phyloP scores from a whole-genome alignment of 2,888 invertebrate species.

The Iphiclides podalirius region DNA sequence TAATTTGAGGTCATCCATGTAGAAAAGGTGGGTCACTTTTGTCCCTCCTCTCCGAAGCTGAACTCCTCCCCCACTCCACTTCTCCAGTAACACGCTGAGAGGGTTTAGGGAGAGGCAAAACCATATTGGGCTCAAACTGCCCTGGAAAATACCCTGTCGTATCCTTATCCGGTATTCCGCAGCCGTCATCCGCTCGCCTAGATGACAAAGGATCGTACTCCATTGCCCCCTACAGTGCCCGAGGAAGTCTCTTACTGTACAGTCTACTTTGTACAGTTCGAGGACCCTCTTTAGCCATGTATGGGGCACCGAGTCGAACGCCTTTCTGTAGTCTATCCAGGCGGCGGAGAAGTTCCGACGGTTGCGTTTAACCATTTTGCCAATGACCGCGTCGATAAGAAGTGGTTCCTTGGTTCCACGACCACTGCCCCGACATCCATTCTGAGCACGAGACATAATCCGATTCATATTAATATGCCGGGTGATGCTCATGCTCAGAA shows the following conservation, averaged over 20 bases:
- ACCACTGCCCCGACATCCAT: slow-evolving; percentile 1
- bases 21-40: not conserved
- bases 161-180: slow-evolving; percentile 5
- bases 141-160: not conserved
- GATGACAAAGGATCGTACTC: not conserved
- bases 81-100: not conserved
- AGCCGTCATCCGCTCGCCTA: slow-evolving; percentile 2
- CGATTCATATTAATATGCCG: not conserved
- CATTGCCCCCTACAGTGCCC: not conserved
- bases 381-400: not conserved
- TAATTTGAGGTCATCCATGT: not conserved
- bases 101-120: not conserved
- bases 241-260: slow-evolving; percentile 2
- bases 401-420: slow-evolving; percentile 2
- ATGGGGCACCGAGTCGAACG: not conserved
- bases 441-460: not conserved
- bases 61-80: not conserved
- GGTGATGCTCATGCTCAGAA: slow-evolving; percentile 2
- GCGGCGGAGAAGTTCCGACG: slow-evolving; percentile 2
- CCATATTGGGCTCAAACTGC: not conserved
- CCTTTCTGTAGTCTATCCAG: not conserved
- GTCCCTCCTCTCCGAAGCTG: not conserved
- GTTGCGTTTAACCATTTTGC: not conserved
- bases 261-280: slow-evolving; percentile 2
- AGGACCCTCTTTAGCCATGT: slow-evolving; percentile 2